A percentile compares a stretch with the other conserved stretches of the same genome.
These are phyloP conservation scores for Zaprionus camerounensis DNA, from an alignment of 1,140 invertebrate genomes.

Conservation along the genomic window DNA sequence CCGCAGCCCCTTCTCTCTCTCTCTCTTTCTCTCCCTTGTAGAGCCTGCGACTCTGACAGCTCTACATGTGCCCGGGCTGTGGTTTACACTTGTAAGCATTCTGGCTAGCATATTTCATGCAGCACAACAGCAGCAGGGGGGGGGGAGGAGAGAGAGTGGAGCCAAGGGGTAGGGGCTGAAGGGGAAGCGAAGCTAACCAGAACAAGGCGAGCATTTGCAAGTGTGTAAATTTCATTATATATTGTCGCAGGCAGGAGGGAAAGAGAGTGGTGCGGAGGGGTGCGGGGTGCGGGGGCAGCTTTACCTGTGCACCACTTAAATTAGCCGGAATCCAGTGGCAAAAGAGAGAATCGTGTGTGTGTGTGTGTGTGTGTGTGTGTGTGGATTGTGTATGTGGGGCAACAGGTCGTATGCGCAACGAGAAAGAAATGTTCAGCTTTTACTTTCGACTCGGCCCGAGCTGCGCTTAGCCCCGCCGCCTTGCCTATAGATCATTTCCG, in stretches of 20 bases:
- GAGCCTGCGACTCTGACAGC: conserved; percentile 53
- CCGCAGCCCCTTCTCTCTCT: not conserved
- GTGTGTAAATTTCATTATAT: conserved; percentile 79
- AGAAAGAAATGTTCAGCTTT: conserved; percentile 30
- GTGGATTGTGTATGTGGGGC: conserved; percentile 60
- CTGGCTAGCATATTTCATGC: conserved; percentile 76
- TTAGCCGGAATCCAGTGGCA: conserved; percentile 62
- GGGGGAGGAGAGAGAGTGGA: not conserved
- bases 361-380: no score
- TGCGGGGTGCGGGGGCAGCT: conserved; percentile 16
- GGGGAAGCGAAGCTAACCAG: conserved; percentile 21
- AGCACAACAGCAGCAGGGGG: conserved; percentile 17
- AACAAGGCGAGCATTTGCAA: conserved; percentile 59
- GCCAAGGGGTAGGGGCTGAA: not conserved
- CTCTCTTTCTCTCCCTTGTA: not conserved
- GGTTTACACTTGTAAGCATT: conserved; percentile 82
- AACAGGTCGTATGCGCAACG: conserved; percentile 61
- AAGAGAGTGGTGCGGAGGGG: not conserved
- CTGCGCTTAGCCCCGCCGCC: not conserved
- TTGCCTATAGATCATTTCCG: conserved; percentile 77
- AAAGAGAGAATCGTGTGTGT: not conserved
- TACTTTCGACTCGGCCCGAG: conserved; percentile 45
- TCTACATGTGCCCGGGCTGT: conserved; percentile 74
- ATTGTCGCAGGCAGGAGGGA: conserved; percentile 31
- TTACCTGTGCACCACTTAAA: conserved; percentile 70